Evolutionary conservation across 2,888 invertebrate species (phyloP).

Genomic region (Nymphalis urticae): DNA sequence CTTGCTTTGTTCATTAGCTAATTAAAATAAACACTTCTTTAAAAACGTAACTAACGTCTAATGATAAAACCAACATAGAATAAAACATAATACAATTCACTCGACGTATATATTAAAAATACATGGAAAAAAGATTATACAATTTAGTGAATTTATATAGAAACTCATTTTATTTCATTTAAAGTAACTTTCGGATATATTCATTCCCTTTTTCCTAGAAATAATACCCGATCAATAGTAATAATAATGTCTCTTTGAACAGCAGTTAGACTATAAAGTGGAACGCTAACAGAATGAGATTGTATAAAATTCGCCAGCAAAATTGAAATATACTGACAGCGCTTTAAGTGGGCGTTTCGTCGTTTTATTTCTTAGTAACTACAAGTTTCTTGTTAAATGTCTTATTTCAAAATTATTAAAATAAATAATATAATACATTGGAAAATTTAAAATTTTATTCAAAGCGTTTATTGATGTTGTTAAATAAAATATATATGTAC

Average conservation of each 20-base stretch:
- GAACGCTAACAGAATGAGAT: conserved; percentile 53
- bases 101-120: background rate
- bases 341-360: conserved; percentile 55
- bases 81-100: background rate
- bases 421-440: too few species aligned
- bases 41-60: background rate
- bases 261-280: conserved; percentile 47
- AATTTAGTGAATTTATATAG: background rate
- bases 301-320: conserved; percentile 62
- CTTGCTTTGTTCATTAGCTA: conserved; percentile 8
- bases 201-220: conserved; percentile 5
- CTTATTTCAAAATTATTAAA: conserved; percentile 16
- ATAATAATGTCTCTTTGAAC: conserved; percentile 26
- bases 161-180: background rate
- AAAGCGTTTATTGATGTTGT: too few species aligned
- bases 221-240: conserved; percentile 14
- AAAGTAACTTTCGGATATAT: background rate
- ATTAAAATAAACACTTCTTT: conserved; percentile 5
- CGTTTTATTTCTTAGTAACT: conserved; percentile 41
- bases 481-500: too few species aligned
- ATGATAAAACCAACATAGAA: background rate
- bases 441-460: too few species aligned
- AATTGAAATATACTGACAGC: conserved; percentile 65
- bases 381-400: conserved; percentile 21
- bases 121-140: background rate